A percentile compares a stretch with the other conserved stretches of the same genome.
Conservation (phyloP, 2,113 vertebrate genomes). For the Glaucomys volans region DNA sequence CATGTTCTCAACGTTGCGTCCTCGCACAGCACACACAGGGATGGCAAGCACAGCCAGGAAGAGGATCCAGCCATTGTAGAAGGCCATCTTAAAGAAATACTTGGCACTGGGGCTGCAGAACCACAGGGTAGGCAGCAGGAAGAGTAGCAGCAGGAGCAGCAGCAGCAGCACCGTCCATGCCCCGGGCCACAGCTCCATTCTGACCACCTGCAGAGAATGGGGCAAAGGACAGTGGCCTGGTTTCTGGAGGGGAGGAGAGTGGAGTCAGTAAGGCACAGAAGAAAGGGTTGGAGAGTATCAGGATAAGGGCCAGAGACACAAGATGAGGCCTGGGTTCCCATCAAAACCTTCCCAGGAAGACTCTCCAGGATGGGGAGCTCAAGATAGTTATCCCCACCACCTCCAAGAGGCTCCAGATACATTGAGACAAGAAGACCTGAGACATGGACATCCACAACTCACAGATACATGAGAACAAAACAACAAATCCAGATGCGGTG, state of each 20-base stretch:
- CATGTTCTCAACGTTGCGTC: constrained; percentile 89
- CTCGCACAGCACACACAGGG: constrained; percentile 85
- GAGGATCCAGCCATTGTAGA: constrained; percentile 88
- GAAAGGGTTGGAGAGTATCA: neutral
- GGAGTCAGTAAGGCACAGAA: neutral
- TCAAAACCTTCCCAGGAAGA: neutral
- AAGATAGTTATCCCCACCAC: neutral
- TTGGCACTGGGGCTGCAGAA: constrained; percentile 86
- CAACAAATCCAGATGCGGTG: neutral
- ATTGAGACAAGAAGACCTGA: neutral
- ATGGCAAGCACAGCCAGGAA: constrained; percentile 85
- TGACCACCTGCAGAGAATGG: constrained; percentile 67
- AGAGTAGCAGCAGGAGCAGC: constrained; percentile 81
- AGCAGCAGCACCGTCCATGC: constrained; percentile 77
- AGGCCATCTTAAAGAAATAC: constrained; percentile 88
- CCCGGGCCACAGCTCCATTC: constrained; percentile 82
- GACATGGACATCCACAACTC: neutral
- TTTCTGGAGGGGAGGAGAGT: neutral
- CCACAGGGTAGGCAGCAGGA: constrained; percentile 84
- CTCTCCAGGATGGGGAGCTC: neutral
- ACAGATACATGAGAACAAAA: neutral
- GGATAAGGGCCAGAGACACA: neutral
- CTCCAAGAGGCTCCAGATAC: neutral
- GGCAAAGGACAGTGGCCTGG: neutral
- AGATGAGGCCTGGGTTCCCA: neutral